These are phyloP conservation scores for Gobio gobio DNA, from an alignment of 2,113 vertebrate species.

Conservation along the genomic window DNA sequence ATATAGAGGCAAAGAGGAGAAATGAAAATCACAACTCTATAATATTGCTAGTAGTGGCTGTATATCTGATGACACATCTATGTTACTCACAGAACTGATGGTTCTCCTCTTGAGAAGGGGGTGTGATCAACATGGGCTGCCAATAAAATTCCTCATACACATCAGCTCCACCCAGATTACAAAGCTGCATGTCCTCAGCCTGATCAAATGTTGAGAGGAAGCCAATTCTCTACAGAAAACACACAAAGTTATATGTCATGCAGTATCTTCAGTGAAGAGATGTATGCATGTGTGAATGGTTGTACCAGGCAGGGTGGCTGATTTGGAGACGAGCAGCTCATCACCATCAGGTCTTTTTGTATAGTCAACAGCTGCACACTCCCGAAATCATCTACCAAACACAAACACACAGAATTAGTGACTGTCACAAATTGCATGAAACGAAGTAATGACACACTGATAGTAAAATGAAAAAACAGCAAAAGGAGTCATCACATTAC, in stretches of 20 bases:
- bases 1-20: not conserved
- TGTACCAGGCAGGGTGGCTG: constrained; percentile 63
- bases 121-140: constrained; percentile 73
- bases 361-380: constrained; percentile 77
- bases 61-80: not conserved
- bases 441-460: not conserved
- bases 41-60: not conserved
- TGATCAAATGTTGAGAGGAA: constrained; percentile 68
- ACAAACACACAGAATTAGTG: not conserved
- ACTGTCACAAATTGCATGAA: not conserved
- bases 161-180: constrained; percentile 67
- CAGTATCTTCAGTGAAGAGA: not conserved
- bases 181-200: constrained; percentile 68
- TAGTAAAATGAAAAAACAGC: not conserved
- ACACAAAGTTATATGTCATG: not conserved
- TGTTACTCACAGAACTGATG: constrained; percentile 69
- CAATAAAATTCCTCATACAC: constrained; percentile 74
- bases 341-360: constrained; percentile 78
- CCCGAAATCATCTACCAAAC: constrained; percentile 61
- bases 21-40: not conserved
- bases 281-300: not conserved
- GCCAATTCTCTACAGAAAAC: constrained; percentile 72
- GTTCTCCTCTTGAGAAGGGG: constrained; percentile 74
- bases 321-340: constrained; percentile 78
- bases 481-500: not conserved